phyloP scores from a whole-genome alignment of 1,140 invertebrate species.

The Steinernema feltiae region DNA sequence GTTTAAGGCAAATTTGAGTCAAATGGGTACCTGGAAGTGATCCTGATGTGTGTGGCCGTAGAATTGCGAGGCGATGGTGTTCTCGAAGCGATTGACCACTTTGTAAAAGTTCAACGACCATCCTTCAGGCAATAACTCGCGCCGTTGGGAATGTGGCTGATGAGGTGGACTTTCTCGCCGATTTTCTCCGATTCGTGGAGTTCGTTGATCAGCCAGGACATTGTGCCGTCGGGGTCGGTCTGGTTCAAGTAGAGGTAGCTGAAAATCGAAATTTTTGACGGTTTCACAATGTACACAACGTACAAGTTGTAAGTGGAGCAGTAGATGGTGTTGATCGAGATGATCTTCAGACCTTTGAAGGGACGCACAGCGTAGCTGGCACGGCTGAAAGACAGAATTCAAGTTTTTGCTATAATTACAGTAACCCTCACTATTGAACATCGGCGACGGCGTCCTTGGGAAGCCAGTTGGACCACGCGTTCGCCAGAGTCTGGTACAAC shows the following conservation, averaged over 20 bases:
- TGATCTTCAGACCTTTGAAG: slow-evolving; percentile 57
- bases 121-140: slow-evolving; percentile 64
- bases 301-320: slow-evolving; percentile 60
- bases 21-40: slow-evolving; percentile 72
- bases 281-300: slow-evolving; percentile 29
- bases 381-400: slow-evolving; percentile 50
- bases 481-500: slow-evolving; percentile 83
- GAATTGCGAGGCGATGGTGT: slow-evolving; percentile 81
- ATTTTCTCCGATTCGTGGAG: slow-evolving; percentile 84
- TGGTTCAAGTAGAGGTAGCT: slow-evolving; percentile 90
- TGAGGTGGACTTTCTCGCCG: slow-evolving; percentile 89
- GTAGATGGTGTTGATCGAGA: slow-evolving; percentile 62
- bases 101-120: slow-evolving; percentile 62
- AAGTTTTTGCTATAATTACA: no score
- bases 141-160: slow-evolving; percentile 92
- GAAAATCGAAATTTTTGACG: slow-evolving; percentile 62
- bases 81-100: slow-evolving; percentile 69
- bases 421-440: slow-evolving; percentile 66
- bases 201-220: slow-evolving; percentile 89
- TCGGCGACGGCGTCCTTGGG: slow-evolving; percentile 75
- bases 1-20: slow-evolving; percentile 55
- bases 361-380: slow-evolving; percentile 57
- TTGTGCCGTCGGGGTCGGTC: slow-evolving; percentile 83
- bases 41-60: slow-evolving; percentile 90
- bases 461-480: slow-evolving; percentile 79